Evolutionary conservation across 1,140 invertebrate species (phyloP).

Genomic region (Drepana arcuata): DNA sequence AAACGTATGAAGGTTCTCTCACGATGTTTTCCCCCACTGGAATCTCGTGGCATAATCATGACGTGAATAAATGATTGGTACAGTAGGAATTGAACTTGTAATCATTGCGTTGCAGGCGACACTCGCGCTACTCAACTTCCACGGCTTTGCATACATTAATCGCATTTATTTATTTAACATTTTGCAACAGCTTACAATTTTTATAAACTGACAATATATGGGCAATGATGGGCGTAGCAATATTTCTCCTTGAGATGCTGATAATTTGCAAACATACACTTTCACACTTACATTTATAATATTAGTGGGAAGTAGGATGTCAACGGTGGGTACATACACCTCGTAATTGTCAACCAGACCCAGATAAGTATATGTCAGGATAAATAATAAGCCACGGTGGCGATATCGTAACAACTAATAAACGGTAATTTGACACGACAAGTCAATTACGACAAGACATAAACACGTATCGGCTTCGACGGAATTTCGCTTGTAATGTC

Average conservation of each 20-base stretch:
- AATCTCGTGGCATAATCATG: too few species aligned
- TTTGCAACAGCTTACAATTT: too few species aligned
- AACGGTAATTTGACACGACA: slow-evolving; percentile 65
- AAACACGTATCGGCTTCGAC: slow-evolving; percentile 43
- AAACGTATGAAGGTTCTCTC: too few species aligned
- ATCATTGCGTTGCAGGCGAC: too few species aligned
- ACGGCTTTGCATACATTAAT: too few species aligned
- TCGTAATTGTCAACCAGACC: slow-evolving; percentile 29
- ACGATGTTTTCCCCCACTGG: too few species aligned
- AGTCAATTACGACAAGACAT: slow-evolving; percentile 60
- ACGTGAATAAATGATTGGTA: too few species aligned
- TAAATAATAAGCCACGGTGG: slow-evolving; percentile 37
- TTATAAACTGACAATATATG: too few species aligned
- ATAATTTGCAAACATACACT: slow-evolving; percentile 2
- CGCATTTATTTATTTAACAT: too few species aligned
- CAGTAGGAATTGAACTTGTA: too few species aligned
- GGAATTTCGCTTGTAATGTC: slow-evolving; percentile 37
- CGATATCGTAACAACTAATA: slow-evolving; percentile 43
- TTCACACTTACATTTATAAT: slow-evolving; percentile 5
- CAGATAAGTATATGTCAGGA: slow-evolving; percentile 37
- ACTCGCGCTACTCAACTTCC: too few species aligned
- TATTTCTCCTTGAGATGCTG: too few species aligned
- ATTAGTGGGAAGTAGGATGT: slow-evolving; percentile 1
- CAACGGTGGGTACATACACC: slow-evolving; percentile 4
- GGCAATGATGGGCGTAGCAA: neutral